phyloP scores from a whole-genome alignment of 2,888 invertebrate species.

The Cerceris ruficornis region DNA sequence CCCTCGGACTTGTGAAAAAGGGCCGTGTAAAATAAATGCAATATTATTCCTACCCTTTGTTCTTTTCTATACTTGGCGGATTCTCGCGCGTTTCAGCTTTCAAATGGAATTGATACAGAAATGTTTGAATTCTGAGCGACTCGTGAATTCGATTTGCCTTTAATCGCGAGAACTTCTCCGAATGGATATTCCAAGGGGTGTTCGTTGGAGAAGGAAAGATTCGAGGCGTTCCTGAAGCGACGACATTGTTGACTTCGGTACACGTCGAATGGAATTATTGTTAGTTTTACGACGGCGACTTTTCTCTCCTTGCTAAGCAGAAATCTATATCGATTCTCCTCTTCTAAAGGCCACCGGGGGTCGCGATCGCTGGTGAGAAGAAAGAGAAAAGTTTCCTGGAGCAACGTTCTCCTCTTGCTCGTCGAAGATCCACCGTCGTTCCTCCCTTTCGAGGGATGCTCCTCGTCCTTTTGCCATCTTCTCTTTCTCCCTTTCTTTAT shows the following conservation, averaged over 20 bases:
- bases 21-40: no score
- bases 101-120: no score
- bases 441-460: neutral
- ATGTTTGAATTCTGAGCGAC: no score
- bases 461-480: neutral
- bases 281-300: constrained; percentile 68
- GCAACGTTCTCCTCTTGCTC: no score
- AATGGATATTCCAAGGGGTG: no score
- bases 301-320: constrained; percentile 59
- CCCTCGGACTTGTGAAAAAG: no score
- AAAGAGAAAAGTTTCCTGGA: constrained; percentile 31
- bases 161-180: no score
- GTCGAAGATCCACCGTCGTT: neutral
- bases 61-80: no score
- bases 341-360: neutral
- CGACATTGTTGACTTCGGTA: constrained; percentile 63
- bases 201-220: no score
- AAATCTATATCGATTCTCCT: constrained; percentile 58
- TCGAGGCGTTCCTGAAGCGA: neutral
- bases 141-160: no score
- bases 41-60: no score
- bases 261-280: constrained; percentile 64
- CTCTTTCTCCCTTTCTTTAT: constrained; percentile 10
- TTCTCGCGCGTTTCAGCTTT: no score
- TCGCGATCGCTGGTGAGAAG: neutral